Conservation (phyloP, 2,113 vertebrate species). For the Barbus barbus region DNA sequence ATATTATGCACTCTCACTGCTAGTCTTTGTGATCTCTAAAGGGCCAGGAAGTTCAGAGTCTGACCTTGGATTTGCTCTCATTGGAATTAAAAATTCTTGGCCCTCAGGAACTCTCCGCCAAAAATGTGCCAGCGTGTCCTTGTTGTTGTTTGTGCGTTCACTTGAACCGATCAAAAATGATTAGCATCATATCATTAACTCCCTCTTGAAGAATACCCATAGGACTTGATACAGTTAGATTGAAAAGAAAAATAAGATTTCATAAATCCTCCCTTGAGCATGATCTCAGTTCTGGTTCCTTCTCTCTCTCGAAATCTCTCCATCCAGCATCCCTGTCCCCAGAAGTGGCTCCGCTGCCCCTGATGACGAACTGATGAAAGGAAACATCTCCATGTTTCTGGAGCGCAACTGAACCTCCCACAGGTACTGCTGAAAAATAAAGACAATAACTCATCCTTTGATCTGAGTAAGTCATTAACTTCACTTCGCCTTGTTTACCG, state of each 20-base stretch:
- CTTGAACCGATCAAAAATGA: not conserved
- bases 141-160: conserved; percentile 43
- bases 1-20: conserved; percentile 83
- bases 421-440: conserved; percentile 41
- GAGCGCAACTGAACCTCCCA: conserved; percentile 49
- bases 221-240: conserved; percentile 29
- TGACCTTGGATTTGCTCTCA: conserved; percentile 78
- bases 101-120: conserved; percentile 42
- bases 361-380: conserved; percentile 50
- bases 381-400: conserved; percentile 36
- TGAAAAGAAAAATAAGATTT: conserved; percentile 29
- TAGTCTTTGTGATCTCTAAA: conserved; percentile 83
- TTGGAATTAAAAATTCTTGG: conserved; percentile 74
- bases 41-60: conserved; percentile 78
- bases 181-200: conserved; percentile 28
- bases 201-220: conserved; percentile 1
- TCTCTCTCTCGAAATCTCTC: not conserved
- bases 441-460: conserved; percentile 53
- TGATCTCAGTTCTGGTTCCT: conserved; percentile 12
- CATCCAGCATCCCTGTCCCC: conserved; percentile 25
- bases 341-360: conserved; percentile 40
- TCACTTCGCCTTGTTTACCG: conserved; percentile 59
- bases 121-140: not conserved
- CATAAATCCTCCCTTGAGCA: conserved; percentile 42
- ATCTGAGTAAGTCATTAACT: conserved; percentile 58